Evolutionary conservation across 2,797 vertebrate genomes (phyloP).

Genomic region (Rhabdomys pumilio): DNA sequence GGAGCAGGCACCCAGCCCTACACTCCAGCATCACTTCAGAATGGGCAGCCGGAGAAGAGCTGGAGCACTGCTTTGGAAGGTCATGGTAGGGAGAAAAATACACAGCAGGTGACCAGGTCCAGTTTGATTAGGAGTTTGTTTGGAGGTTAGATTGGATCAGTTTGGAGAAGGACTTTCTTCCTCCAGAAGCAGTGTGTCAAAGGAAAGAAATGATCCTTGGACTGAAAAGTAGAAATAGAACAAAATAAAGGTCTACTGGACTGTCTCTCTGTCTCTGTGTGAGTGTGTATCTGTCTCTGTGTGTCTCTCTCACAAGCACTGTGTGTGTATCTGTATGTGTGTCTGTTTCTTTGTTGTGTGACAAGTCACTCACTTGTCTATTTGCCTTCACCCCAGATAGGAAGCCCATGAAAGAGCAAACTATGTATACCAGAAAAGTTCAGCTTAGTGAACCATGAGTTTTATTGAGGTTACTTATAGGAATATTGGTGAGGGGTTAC

Average conservation of each 20-base stretch:
- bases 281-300: neutral
- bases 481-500: neutral
- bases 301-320: neutral
- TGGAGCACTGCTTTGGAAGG: neutral
- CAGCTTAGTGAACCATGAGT: neutral
- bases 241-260: neutral
- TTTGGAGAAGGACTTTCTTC: constrained; percentile 17
- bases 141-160: neutral
- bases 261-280: neutral
- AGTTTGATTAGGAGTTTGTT: neutral
- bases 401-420: neutral
- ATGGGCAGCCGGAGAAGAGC: neutral
- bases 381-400: neutral
- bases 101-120: neutral
- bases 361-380: neutral
- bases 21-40: neutral
- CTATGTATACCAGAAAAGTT: neutral
- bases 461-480: neutral
- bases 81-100: constrained; percentile 2
- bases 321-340: neutral
- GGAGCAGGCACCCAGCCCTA: neutral
- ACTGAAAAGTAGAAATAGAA: neutral
- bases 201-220: neutral
- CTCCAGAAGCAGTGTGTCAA: neutral
- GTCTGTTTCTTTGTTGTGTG: neutral